Percentiles rank a stretch among this genome's conserved stretches.
phyloP scores from a whole-genome alignment of 2,797 vertebrate species.

The Pterois miles region DNA sequence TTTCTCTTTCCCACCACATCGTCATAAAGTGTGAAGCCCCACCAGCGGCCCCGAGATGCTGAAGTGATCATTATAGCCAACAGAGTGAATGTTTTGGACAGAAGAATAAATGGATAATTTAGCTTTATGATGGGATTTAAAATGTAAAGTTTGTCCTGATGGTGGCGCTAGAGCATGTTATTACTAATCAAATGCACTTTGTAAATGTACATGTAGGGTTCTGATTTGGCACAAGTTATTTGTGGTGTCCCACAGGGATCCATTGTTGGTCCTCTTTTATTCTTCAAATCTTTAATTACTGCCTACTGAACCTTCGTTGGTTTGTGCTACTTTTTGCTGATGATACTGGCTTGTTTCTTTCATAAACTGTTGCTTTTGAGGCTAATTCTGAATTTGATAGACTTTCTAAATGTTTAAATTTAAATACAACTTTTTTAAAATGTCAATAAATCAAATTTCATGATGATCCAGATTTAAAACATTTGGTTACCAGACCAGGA shows the following conservation, averaged over 20 bases:
- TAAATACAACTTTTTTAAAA: neutral
- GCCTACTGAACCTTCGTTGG: neutral
- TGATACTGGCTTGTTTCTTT: neutral
- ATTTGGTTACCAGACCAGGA: neutral
- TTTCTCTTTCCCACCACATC: neutral
- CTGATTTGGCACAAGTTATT: too few species aligned
- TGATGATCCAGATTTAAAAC: neutral
- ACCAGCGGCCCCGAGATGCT: neutral
- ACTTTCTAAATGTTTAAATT: neutral
- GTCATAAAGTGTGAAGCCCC: neutral
- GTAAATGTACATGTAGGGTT: too few species aligned
- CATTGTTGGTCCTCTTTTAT: neutral
- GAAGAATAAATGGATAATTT: neutral
- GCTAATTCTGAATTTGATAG: too few species aligned
- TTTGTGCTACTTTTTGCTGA: neutral
- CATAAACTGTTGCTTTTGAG: neutral
- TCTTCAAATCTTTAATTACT: neutral
- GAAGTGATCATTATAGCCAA: neutral
- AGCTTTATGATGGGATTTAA: neutral
- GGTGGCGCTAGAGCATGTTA: neutral
- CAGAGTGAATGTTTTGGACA: too few species aligned
- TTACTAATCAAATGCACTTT: neutral
- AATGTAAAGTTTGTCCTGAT: neutral
- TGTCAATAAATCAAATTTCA: neutral
- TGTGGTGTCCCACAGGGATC: constrained; percentile 14